Conservation (phyloP, 2,888 invertebrate genomes). For the Ectemnius continuus region DNA sequence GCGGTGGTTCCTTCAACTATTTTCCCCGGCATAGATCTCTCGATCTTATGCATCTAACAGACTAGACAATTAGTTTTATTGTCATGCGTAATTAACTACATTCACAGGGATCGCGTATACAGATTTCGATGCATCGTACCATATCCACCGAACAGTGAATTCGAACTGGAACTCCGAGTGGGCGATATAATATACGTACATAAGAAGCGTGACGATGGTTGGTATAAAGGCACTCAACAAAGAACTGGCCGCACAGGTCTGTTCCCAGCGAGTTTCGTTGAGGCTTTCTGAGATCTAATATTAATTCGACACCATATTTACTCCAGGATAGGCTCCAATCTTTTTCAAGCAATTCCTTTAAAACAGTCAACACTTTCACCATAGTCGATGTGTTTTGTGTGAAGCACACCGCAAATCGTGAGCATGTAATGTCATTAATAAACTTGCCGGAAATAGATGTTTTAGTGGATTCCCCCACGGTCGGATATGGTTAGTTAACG, state of each 20-base stretch:
- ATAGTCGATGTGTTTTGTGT: too few relatives aligned
- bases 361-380: too few relatives aligned
- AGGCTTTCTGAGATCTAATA: slow-evolving; percentile 80
- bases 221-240: slow-evolving; percentile 96
- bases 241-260: slow-evolving; percentile 95
- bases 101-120: slow-evolving; percentile 72
- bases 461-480: too few relatives aligned
- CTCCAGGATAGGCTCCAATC: too few relatives aligned
- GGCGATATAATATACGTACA: slow-evolving; percentile 95
- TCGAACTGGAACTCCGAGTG: slow-evolving; percentile 92
- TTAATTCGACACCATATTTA: too few relatives aligned
- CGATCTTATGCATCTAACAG: slow-evolving; percentile 8
- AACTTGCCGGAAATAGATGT: too few relatives aligned
- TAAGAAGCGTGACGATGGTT: slow-evolving; percentile 95
- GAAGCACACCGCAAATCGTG: too few relatives aligned
- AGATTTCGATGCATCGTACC: slow-evolving; percentile 95
- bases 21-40: not conserved
- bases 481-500: too few relatives aligned
- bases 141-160: slow-evolving; percentile 96
- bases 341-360: too few relatives aligned
- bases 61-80: too few relatives aligned
- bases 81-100: not conserved
- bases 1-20: slow-evolving; percentile 1
- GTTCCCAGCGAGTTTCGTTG: slow-evolving; percentile 96
- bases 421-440: too few relatives aligned